These are phyloP conservation scores for Meles meles DNA, from an alignment of 2,113 vertebrate species.

Conservation along the genomic window DNA sequence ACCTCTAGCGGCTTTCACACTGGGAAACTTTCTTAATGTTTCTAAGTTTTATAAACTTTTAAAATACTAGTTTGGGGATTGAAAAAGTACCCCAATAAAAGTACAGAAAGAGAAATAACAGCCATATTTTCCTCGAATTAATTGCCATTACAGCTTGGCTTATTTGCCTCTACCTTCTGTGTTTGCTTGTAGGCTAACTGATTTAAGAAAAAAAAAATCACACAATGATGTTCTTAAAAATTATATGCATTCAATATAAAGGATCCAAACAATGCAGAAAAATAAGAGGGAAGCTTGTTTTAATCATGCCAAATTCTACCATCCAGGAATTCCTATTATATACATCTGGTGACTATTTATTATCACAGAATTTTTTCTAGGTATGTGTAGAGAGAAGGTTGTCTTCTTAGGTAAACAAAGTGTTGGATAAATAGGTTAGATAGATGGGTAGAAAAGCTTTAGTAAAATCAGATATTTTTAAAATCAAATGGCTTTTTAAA, in stretches of 20 bases:
- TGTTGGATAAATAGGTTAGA: background rate
- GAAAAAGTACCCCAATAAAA: background rate
- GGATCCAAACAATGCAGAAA: background rate
- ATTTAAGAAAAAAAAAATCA: background rate
- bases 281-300: background rate
- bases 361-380: background rate
- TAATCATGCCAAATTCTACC: background rate
- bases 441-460: background rate
- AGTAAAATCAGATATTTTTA: background rate
- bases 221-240: background rate
- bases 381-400: background rate
- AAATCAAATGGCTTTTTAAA: background rate
- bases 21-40: background rate
- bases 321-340: background rate
- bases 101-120: background rate
- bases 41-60: slow-evolving; percentile 7
- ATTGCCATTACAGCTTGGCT: background rate
- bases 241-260: background rate
- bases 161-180: background rate
- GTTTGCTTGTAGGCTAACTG: background rate
- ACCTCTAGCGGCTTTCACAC: background rate
- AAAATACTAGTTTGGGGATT: background rate
- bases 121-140: background rate
- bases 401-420: background rate
- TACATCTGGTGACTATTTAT: background rate